Evolutionary conservation across 1,140 invertebrate species (phyloP).

Genomic region (Trachelipus rathkii): DNA sequence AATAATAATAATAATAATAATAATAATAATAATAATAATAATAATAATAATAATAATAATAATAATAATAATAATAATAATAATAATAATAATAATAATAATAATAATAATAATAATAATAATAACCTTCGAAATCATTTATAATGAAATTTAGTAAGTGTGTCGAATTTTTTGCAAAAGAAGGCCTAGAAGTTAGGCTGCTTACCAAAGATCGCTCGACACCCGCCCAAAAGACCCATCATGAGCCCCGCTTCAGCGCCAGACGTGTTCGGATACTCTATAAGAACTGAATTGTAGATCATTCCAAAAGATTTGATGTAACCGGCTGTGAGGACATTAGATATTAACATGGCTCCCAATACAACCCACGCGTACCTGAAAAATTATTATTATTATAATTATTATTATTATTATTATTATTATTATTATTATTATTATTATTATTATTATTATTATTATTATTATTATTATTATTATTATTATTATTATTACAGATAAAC

Average conservation of each 20-base stretch:
- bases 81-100: not conserved
- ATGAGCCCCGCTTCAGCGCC: constrained; percentile 14
- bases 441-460: not conserved
- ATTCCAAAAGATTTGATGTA: constrained; percentile 27
- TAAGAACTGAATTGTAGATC: constrained; percentile 14
- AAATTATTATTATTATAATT: not conserved
- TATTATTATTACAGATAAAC: too few relatives aligned
- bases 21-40: not conserved
- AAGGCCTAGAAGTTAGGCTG: not conserved
- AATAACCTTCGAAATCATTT: not conserved
- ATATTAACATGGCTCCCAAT: constrained; percentile 17
- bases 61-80: not conserved
- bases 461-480: too few relatives aligned
- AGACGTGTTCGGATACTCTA: constrained; percentile 5
- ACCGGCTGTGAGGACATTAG: constrained; percentile 21
- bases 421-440: not conserved
- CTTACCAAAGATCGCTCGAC: constrained; percentile 20
- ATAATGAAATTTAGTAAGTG: not conserved
- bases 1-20: not conserved
- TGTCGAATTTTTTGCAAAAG: not conserved
- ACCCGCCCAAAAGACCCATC: constrained; percentile 12
- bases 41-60: not conserved
- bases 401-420: not conserved
- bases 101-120: not conserved
- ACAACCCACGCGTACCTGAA: constrained; percentile 19